Evolutionary conservation across 2,113 vertebrate species (phyloP), one percentile per base, ranked within the genome.

Genomic region (Periophthalmus modestus): DNA sequence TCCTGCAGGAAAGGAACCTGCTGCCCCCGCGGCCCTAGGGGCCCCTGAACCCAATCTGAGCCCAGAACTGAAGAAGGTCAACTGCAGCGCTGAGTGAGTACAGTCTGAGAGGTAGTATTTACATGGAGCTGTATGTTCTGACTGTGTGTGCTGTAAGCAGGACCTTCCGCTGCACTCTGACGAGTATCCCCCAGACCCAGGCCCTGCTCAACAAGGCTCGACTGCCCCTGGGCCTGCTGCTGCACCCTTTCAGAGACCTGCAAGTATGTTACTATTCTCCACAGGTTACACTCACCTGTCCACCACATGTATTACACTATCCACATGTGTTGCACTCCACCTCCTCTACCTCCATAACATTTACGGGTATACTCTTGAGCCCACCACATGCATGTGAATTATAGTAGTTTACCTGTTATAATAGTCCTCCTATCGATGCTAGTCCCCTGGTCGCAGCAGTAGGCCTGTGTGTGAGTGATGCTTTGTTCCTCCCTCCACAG

Each of bases 181-280:
- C 93, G 75, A 97, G 94, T 91, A 93, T 99, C 82, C 97, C 97
- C 11, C 97, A 99, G 82, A 98, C 95, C 7, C 97, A 99, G 89
- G 95, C 95, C 63, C 90, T 99, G 74, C 89, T 99, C 87, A 98
- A 95, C 84, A 99, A 98, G 94, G 98, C 97, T 71, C 93, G 98
- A 10, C 97, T 99, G 72, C 98, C 98, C 5, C 91, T 99, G 84
- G 98, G 98, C 65, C 92, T 99, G 71, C 88, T 99, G 57, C 92
- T 99, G 15, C 97, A 99, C 92, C 97, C 98, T 52, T 99, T 99
- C 91, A 96, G 96, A 94, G 97, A 99, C 89, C 79, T 98, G 68
- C 96, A 96, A 93, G 98, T 99, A 95, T 0, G 23, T 34, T 7
- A 9, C 12, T 7, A 7, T 7, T 23, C 55, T 0, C 12, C 55